Evolutionary conservation across 2,797 vertebrate genomes (phyloP).

Genomic region (Pipistrellus kuhlii): DNA sequence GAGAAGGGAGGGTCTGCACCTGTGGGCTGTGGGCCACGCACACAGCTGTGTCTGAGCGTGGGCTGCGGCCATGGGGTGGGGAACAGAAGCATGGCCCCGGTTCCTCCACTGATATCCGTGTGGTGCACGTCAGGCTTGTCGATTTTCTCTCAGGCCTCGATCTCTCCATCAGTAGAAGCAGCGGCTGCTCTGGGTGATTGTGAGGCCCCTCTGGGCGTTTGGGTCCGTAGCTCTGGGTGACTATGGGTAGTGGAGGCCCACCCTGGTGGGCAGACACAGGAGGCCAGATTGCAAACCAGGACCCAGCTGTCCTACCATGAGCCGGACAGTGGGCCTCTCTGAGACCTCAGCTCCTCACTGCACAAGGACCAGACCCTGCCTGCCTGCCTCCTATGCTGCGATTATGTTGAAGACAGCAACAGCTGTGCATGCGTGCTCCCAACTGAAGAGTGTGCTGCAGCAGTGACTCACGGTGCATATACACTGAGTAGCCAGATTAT

Average conservation of each 20-base stretch:
- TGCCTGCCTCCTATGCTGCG: not conserved
- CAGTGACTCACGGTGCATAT: accelerated
- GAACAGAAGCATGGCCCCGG: not conserved
- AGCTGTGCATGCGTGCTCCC: not conserved
- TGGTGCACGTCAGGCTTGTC: not conserved
- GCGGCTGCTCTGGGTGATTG: not conserved
- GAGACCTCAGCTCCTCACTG: not conserved
- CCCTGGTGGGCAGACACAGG: no score
- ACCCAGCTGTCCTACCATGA: not conserved
- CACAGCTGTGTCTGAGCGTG: accelerated
- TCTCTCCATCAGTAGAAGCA: not conserved
- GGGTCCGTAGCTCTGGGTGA: no score
- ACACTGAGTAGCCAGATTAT: no score
- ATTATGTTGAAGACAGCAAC: not conserved
- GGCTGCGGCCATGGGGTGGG: accelerated
- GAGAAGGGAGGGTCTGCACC: not conserved
- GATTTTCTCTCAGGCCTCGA: not conserved
- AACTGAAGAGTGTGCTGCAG: no score
- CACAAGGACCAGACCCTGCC: not conserved
- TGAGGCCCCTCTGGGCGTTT: accelerated
- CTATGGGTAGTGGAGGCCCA: not conserved
- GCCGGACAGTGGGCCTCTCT: not conserved
- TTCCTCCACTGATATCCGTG: not conserved
- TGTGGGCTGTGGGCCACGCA: accelerated
- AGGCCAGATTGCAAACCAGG: not conserved